A percentile compares a stretch with the other conserved stretches of the same genome.
Evolutionary conservation across 2,113 vertebrate genomes (phyloP).

Genomic region (Heliornis fulica): DNA sequence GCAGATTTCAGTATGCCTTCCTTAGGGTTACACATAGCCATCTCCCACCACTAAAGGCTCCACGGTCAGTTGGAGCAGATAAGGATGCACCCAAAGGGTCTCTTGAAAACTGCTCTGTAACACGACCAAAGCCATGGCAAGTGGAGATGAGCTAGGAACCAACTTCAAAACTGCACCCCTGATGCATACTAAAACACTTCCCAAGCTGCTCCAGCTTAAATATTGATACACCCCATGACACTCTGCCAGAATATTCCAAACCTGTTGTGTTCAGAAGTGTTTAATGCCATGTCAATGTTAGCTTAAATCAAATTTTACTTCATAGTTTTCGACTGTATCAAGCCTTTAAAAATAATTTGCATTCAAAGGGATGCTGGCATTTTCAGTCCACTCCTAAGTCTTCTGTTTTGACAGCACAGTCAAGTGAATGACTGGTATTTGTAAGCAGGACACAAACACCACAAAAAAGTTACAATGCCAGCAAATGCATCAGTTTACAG

Average conservation of each 20-base stretch:
- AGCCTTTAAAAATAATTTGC: background rate
- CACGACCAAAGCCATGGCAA: rapidly evolving
- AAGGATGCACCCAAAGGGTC: background rate
- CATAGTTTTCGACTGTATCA: background rate
- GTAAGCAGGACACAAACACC: background rate
- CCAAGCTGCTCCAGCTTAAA: background rate
- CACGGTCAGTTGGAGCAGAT: background rate
- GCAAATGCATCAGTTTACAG: background rate
- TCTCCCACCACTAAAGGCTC: background rate
- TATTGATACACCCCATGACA: no score
- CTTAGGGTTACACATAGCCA: background rate
- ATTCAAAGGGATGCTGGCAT: background rate
- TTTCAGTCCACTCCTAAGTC: background rate
- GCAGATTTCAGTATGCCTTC: background rate
- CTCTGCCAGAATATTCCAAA: background rate
- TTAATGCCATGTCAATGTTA: rapidly evolving
- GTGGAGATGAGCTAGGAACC: background rate
- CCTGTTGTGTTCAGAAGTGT: background rate
- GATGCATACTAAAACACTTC: rapidly evolving
- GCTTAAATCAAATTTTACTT: background rate
- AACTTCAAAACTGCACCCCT: background rate
- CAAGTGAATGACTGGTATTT: background rate
- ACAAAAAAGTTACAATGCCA: background rate
- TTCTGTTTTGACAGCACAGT: background rate
- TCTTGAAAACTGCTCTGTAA: background rate